Base-by-base conservation (phyloP, 2,113 vertebrate species). In the Python bivittatus region DNA sequence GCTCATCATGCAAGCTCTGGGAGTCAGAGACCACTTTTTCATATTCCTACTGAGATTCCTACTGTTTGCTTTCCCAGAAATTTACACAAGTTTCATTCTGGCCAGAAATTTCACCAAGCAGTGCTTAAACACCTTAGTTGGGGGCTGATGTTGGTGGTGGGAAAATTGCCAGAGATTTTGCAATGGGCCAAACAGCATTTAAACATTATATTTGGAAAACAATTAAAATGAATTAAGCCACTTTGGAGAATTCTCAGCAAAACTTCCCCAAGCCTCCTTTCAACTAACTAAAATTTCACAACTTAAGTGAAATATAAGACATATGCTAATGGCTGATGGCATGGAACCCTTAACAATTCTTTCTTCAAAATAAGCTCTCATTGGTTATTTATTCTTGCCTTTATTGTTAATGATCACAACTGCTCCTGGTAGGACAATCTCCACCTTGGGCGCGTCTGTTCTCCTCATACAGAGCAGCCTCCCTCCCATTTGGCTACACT, bases 311-410 rank as follows among this genome's bases (percentile, higher is more conserved):
- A 60, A 88, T 58, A 88, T 1, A 6, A 12, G 27, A 54, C 0
- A 22, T 22, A 68, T 90, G 89, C 72, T 0, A 0, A 54, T 89
- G 64, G 15, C 13, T 5, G 0, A 1, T 29, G 64, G 92, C 58
- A 58, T 44, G 3, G 60, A 64, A 94, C 17, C 54, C 60, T 91
- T 92, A 93, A 93, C 92, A 85, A 95, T 89, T 72, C 90, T 57
- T 20, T 91, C 64, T 1, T 93, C 68, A 60, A 91, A 92, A 92
- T 48, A 33, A 91, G 60, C 29, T 91, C 90, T 91, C 58, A 92
- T 22, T 92, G 88, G 87, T 92, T 25, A n/a, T 52, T 38, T 15
- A 54, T 38, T 64, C 25, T 91, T 95, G 17, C 72, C 0, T 79
- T 93, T 83, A 1, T 33, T 85, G 25, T 89, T 79, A 0, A 1